A percentile compares a stretch with the other conserved stretches of the same genome.
Conservation (phyloP, 2,888 invertebrate species). For the Athalia circularis region DNA sequence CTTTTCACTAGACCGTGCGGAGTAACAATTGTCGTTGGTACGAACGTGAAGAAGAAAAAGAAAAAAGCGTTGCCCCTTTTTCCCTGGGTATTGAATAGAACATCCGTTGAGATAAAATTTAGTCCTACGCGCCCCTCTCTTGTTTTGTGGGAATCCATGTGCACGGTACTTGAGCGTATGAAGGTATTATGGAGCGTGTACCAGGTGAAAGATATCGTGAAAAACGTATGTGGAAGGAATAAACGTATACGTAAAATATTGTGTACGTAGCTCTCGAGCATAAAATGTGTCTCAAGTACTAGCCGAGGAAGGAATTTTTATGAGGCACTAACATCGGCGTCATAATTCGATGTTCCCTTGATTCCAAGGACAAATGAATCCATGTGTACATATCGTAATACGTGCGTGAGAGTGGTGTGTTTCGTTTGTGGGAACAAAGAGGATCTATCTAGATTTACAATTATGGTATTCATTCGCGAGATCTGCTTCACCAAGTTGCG, state of each 20-base stretch:
- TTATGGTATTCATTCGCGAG: conserved; percentile 31
- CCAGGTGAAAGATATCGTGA: conserved; percentile 17
- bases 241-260: neutral
- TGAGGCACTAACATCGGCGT: conserved; percentile 3
- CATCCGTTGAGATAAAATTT: conserved; percentile 36
- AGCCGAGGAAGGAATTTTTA: neutral
- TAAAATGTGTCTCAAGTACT: conserved; percentile 38
- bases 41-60: neutral
- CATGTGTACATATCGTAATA: neutral
- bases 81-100: conserved; percentile 5
- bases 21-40: neutral
- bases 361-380: conserved; percentile 22
- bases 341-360: conserved; percentile 19
- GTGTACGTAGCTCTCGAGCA: neutral
- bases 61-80: neutral
- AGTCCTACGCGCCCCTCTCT: neutral
- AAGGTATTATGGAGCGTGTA: neutral
- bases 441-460: neutral
- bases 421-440: conserved; percentile 21
- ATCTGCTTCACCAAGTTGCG: conserved; percentile 7
- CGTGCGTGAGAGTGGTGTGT: conserved; percentile 3
- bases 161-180: neutral
- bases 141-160: neutral
- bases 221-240: neutral
- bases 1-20: neutral